Conservation (phyloP, 2,888 invertebrate species). For the Drosophila phalerata region DNA sequence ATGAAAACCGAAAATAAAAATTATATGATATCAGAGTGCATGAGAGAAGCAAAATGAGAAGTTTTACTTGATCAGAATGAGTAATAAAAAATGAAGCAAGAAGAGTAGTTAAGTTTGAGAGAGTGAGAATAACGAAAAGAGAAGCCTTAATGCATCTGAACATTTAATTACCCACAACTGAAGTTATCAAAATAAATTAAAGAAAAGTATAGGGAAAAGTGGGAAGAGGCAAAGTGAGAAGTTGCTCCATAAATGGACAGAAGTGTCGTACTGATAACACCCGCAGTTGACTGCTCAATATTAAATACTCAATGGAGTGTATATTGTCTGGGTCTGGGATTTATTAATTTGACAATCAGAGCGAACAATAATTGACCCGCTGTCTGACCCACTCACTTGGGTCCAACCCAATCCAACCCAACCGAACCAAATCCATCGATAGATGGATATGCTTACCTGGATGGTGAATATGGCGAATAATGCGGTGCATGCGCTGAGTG, state of each 20-base stretch:
- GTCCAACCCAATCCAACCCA: too few relatives aligned
- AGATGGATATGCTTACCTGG: slow-evolving; percentile 86
- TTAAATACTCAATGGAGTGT: background rate
- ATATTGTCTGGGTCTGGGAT: background rate
- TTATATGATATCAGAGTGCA: background rate
- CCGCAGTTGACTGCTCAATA: background rate
- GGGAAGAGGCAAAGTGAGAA: too few relatives aligned
- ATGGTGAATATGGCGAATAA: slow-evolving; percentile 95
- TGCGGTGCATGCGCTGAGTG: slow-evolving; percentile 90
- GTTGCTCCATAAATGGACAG: background rate
- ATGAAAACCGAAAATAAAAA: background rate
- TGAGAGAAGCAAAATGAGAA: background rate
- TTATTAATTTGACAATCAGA: slow-evolving; percentile 5
- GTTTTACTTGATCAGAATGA: background rate
- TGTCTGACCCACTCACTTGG: slow-evolving; percentile 9
- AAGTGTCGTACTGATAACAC: background rate
- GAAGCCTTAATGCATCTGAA: background rate
- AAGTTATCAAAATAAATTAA: background rate
- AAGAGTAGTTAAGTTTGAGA: background rate
- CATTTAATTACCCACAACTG: background rate
- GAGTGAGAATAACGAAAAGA: background rate
- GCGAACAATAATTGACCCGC: slow-evolving; percentile 19
- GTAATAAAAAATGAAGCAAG: background rate
- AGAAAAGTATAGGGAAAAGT: too few relatives aligned
- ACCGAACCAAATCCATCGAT: background rate